Evolutionary conservation across 1,140 invertebrate genomes (phyloP), one percentile per base, ranked within the genome.

Genomic region (Stegodyphus dumicola): DNA sequence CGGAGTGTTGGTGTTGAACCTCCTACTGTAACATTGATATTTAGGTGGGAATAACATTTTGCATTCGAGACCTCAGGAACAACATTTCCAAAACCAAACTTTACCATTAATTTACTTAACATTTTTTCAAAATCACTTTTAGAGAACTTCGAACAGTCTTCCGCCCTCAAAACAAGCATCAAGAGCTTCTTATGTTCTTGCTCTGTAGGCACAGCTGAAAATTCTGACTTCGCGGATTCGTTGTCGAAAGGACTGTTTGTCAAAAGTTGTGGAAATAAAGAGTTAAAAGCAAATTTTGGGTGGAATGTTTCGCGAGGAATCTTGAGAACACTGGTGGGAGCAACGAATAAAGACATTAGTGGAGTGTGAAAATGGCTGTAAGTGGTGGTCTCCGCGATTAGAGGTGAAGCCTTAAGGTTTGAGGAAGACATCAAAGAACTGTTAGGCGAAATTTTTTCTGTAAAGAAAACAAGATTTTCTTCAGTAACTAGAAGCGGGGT

Each of bases 101-200:
- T 85, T 11, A 33, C 18, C 81, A 85, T 85, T 48, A 85, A 51
- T 18, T 85, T 85, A 11, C 66, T 56, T 6, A 85, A 15, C 74
- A 85, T 85, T 17, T 85, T 85, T 52, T 85, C 81, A 17, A 85
- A 85, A 60, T 85, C 81, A 15, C 49, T 64, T 52, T 85, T 85
- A 13, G 81, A 85, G 10, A 85, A 71, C 48, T 66, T 66, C 6
- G 81, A 49, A n/a, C 81, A 85, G 60, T 85, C 81, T 69, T 85
- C 81, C 6, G 81, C 81, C 48, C 73, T 51, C n/a, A 85, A 18
- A 11, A 85, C 81, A 6, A 85, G 53, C 81, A 85, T 85, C 53
- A 85, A 51, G 9, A 85, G 81, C 51, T 85, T 85, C 74, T 85
- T 85, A 53, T 85, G 81, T 1, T 85, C 81, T 13, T 18, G 66